Conservation (phyloP, 2,113 vertebrate species). For the Onychostruthus taczanowskii region DNA sequence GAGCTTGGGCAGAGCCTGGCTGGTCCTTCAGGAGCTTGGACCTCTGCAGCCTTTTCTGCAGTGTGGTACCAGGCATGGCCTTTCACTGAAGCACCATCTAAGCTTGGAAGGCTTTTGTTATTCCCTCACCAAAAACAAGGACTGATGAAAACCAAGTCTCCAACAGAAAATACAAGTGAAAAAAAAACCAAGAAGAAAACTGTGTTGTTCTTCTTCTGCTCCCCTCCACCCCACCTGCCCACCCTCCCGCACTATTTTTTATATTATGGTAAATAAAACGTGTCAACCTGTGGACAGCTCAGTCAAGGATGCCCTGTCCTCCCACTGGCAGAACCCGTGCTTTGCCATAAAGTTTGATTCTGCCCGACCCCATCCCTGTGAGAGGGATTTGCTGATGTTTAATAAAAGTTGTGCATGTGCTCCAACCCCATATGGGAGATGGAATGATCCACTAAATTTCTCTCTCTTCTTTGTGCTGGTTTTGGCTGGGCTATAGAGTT, state of each 20-base stretch:
- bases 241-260: fast-evolving
- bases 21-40: not conserved
- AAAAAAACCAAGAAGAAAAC: not conserved
- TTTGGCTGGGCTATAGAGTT: not conserved
- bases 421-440: not conserved
- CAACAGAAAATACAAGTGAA: not conserved
- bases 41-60: not conserved
- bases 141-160: not conserved
- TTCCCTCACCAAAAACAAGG: not conserved
- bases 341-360: not conserved
- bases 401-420: not conserved
- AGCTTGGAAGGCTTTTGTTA: not conserved
- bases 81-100: not conserved
- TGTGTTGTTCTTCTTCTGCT: not conserved
- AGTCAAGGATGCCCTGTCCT: not conserved
- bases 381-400: not conserved
- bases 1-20: not conserved
- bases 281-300: not conserved
- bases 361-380: not conserved
- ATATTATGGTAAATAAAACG: not conserved
- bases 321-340: not conserved
- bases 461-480: not conserved
- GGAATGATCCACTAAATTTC: not conserved
- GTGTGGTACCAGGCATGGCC: not conserved
- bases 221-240: not conserved